Evolutionary conservation across 37 sponge, comb jelly and placozoan species (phyloP), one percentile per base, ranked within the genome.

Genomic region (Ephydatia muelleri): DNA sequence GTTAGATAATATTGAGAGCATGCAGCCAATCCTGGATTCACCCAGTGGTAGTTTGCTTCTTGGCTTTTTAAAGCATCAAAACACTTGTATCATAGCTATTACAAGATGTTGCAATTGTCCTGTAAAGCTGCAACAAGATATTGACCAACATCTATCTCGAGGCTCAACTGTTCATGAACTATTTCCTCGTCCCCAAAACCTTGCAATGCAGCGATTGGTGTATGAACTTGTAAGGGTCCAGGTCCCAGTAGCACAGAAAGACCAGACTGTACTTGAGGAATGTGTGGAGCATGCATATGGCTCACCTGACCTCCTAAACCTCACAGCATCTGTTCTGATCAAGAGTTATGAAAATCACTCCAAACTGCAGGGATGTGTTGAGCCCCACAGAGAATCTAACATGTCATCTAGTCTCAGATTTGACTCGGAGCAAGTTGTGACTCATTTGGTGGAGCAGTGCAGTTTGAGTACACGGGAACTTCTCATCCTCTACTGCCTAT

Each of bases 141-240:
- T 86, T 80, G 86, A 86, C 39, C 65, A 72, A 12, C 27, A 72
- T 28, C 74, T 86, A 9, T 34, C 73, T 14, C 49, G 86, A 31
- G 86, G 86, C 25, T 73, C 49, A 16, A 35, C 22, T n/a, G 48
- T 72, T 8, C 49, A 64, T 48, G 73, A 79, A 25, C 70, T 87
- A 21, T 27, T 70, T 23, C 71, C 88, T 23, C 88, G 82, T 0
- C 57, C 88, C 36, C 67, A n/a, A 38, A 82, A 82, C 31, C 72
- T 78, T 57, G 48, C 83, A n/a, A 82, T 83, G 25, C 88, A 88
- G 57, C 70, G 83, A 49, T 32, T 88, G 13, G 88, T 88, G 21
- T 70, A 88, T 37, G 47, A 72, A 35, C 36, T 69, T 38, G 80
- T 57, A 43, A 31, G 49, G 36, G 23, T 31, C 47, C 47, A 87